Evolutionary conservation across 2,113 vertebrate species (phyloP), one percentile per base, ranked within the genome.

Genomic region (Nyctibius bracteatus): DNA sequence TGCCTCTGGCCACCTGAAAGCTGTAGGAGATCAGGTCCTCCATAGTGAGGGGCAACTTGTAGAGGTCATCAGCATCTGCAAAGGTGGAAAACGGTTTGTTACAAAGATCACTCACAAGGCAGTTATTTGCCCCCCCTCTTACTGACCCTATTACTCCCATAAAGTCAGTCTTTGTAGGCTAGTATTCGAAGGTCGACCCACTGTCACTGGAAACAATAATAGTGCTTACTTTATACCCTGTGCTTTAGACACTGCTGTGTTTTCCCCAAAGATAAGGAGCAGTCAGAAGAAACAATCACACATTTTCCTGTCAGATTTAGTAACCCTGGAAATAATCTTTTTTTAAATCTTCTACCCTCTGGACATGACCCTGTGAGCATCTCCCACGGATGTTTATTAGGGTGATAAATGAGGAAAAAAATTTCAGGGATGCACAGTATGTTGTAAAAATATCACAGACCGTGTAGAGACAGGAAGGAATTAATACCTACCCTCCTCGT

Each of bases 1-100:
- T 99, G 83, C 99, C 99, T 97, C 99, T 98, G 37, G 99, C 99
- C 95, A 99, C 99, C 97, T 99, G 99, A 95, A 99, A 99, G 95
- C 99, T 99, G 97, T 99, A 99, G 57, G 99, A 99, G 94, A 99
- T 99, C 65, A 99, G 98, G 94, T 99, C 99, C 95, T 99, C 99
- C 97, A 99, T 98, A 14, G 98, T 98, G 79, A 99, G 98, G 65
- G 98, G 98, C 71, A 98, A 41, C 88, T 98, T 98, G 95, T 94
- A 96, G 67, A 98, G 94, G 59, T 97, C 96, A 10, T 96, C 96
- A 61, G 87, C 71, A 58, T 97, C 98, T 98, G 94, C 52, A 87
- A 92, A 95, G 66, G 80, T 96, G 65, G 58, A 77, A 82, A 65
- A 58, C 1, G 0, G 9, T 82, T 90, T 59, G 30, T 87, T 83